Base-by-base conservation (phyloP, 2,797 vertebrate genomes). In the Hypotaenidia philippensis region DNA sequence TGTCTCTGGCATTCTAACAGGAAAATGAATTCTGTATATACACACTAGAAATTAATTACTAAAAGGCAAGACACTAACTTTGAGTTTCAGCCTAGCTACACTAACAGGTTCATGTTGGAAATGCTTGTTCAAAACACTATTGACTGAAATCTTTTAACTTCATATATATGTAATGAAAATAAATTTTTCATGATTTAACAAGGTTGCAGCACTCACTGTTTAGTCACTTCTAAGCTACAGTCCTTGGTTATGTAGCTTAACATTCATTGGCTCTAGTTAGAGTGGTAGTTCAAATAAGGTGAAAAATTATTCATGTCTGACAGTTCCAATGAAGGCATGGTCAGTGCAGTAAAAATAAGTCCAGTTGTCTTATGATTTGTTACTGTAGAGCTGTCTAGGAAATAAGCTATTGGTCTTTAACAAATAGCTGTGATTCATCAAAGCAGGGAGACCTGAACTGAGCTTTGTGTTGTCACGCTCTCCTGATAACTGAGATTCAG, bases 181-280 rank as follows among this genome's bases (percentile, higher is more conserved):
- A 98, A 97, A 97, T 92, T 97, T 98, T 98, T 98, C 95, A 97
- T 97, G 91, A 97, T 98, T 98, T 97, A 97, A 96, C 95, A 87
- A 93, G 70, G 60, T 95, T 93, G 89, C 82, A 91, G 82, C 94
- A 93, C 90, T 83, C 92, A 89, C 55, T 97, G 71, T 79, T 96
- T 85, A 82, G 88, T 90, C 38, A 84, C 49, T 89, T 86, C 41
- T 82, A 63, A 87, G n/a, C 63, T 91, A 60, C 22, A 76, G 53
- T 41, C n/a, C 40, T 77, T 63, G 45, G n/a, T 66, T 82, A 8
- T 47, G 15, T 8, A n/a, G 49, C 89, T 61, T 44, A 44, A 44
- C 41, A 49, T 52, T 75, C 50, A 49, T 4, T 3, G 77, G 32
- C 34, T 76, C 14, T 79, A 81, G n/a, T 77, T 23, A 66, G 34